phyloP scores from a whole-genome alignment of 2,888 invertebrate species.

The Petrolisthes cinctipes region DNA sequence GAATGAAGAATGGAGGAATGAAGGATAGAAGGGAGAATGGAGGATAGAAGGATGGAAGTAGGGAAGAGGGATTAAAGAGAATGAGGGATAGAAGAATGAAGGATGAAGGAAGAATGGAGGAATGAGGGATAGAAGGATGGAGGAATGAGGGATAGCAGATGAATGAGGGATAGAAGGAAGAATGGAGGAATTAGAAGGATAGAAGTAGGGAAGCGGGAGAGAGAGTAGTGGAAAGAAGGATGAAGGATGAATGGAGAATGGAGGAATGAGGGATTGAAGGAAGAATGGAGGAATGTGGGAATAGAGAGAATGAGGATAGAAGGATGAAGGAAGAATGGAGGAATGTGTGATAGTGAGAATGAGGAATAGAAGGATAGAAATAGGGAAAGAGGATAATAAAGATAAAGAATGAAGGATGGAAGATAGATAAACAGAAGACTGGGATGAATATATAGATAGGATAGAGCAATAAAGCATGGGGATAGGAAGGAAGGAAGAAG shows the following conservation, averaged over 20 bases:
- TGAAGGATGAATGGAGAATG: background rate
- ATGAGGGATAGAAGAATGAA: background rate
- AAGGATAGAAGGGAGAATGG: background rate
- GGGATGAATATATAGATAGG: background rate
- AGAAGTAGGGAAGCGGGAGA: background rate
- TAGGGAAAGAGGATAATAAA: background rate
- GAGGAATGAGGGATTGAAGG: background rate
- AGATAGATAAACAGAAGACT: background rate
- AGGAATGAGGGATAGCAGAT: background rate
- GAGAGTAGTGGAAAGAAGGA: background rate
- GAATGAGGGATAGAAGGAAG: background rate
- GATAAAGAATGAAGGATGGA: background rate
- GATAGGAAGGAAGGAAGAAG: background rate
- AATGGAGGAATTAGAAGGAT: background rate
- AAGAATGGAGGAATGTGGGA: background rate
- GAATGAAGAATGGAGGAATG: conserved; percentile 3
- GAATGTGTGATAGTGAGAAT: too few species aligned
- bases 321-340: too few species aligned
- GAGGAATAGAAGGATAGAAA: too few species aligned
- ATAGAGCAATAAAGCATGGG: background rate
- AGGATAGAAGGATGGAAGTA: background rate
- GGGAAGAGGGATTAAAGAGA: background rate
- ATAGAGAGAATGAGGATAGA: too few species aligned
- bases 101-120: background rate
- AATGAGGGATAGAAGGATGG: too few species aligned